Base-by-base conservation (phyloP, 2,797 vertebrate species). In the Tachyglossus aculeatus region DNA sequence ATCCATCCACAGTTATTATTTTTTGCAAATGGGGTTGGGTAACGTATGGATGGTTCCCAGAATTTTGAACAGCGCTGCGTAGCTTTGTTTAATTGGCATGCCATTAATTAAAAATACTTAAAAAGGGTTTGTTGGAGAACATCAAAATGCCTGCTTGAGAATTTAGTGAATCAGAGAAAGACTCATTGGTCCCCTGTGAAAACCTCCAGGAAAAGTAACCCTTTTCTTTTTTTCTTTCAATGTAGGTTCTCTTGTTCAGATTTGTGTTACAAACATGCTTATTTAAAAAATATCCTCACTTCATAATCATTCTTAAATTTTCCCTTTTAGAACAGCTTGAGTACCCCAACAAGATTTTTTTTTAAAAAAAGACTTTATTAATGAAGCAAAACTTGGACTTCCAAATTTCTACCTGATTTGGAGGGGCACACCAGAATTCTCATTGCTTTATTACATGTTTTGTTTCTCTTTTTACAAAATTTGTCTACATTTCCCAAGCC, bases 281-380 rank as follows among this genome's bases (percentile, higher is more conserved):
- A 44, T 44, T 60, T 72, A 19, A n/a, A 31, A 71, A 62, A 19
- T 40, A 0, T 51, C 37, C 45, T 58, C 15, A 25, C 72, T 80
- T 77, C 56, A 41, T 63, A 12, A 31, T 60, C 37, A 45, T 34
- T 59, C 61, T n/a, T n/a, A 34, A 48, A 18, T 70, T 74, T 78
- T 67, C 4, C 50, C 5, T 56, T 9, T 33, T 63, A 50, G 33
- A 58, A 29, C 32, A n/a, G 29, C 61, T 6, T 41, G 18, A 14
- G 5, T 71, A n/a, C n/a, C n/a, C n/a, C n/a, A n/a, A n/a, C n/a
- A n/a, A n/a, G n/a, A n/a, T n/a, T n/a, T n/a, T n/a, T n/a, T n/a
- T n/a, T n/a, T n/a, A n/a, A n/a, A n/a, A n/a, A n/a, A n/a, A n/a
- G n/a, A n/a, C n/a, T n/a, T n/a, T n/a, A 52, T 36, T 52, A 57